Percentiles rank a stretch among this genome's conserved stretches.
These are phyloP conservation scores for Leguminivora glycinivorella DNA, from an alignment of 1,140 invertebrate species.

Conservation along the genomic window DNA sequence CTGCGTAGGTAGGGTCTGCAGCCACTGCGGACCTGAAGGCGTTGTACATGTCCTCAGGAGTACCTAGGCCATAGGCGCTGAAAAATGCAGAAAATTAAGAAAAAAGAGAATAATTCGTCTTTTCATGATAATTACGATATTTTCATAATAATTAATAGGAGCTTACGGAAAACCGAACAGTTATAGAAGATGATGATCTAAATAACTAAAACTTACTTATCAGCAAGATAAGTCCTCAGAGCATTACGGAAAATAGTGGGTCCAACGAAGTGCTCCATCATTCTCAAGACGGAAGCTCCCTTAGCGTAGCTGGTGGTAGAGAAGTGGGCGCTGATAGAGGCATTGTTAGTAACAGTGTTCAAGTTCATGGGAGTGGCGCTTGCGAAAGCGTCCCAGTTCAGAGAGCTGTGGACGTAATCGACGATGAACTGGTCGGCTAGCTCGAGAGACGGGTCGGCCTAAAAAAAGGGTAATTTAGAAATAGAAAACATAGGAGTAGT, in stretches of 20 bases:
- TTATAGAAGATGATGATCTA: neutral
- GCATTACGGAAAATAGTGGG: conserved; percentile 81
- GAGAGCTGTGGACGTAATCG: conserved; percentile 83
- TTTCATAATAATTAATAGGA: too few relatives aligned
- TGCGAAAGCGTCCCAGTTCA: conserved; percentile 82
- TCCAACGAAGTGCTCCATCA: conserved; percentile 88
- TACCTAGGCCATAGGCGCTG: conserved; percentile 80
- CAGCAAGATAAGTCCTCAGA: conserved; percentile 78
- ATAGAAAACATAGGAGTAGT: neutral
- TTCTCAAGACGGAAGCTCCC: conserved; percentile 84
- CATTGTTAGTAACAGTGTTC: conserved; percentile 55
- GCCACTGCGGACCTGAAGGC: conserved; percentile 82
- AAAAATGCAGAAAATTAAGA: conserved; percentile 33
- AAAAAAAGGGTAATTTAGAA: conserved; percentile 30
- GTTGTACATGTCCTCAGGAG: conserved; percentile 82
- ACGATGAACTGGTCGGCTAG: conserved; percentile 81
- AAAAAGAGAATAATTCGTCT: too few relatives aligned
- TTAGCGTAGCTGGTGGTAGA: conserved; percentile 87
- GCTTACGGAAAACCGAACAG: neutral
- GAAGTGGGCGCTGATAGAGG: conserved; percentile 81
- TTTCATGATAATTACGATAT: too few relatives aligned
- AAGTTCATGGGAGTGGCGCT: conserved; percentile 82
- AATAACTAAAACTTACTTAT: conserved; percentile 65
- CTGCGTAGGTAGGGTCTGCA: conserved; percentile 85
- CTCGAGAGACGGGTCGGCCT: conserved; percentile 74